phyloP scores from a whole-genome alignment of 1,140 invertebrate species.

The Drosophila teissieri region DNA sequence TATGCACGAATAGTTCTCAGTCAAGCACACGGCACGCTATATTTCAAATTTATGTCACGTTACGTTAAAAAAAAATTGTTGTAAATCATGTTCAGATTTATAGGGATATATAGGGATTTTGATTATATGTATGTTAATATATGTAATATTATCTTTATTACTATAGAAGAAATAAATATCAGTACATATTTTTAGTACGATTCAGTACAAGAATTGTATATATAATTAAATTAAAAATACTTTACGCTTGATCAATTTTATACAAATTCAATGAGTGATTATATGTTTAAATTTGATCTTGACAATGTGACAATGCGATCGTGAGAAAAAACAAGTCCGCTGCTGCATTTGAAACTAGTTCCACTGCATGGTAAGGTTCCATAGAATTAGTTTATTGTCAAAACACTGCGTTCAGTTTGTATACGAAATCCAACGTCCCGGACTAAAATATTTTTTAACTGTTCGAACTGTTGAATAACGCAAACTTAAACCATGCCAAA shows the following conservation, averaged over 20 bases:
- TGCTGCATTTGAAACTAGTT: conserved; percentile 6
- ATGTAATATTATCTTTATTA: too few relatives aligned
- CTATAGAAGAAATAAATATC: too few relatives aligned
- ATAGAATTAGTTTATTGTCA: background rate
- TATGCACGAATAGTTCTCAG: background rate
- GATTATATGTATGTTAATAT: too few relatives aligned
- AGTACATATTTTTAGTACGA: too few relatives aligned
- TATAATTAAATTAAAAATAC: too few relatives aligned
- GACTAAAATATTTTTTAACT: conserved; percentile 1
- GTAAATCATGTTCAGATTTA: too few relatives aligned
- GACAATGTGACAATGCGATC: background rate
- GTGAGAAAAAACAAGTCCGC: background rate
- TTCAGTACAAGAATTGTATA: too few relatives aligned
- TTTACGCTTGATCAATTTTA: too few relatives aligned
- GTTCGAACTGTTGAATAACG: background rate
- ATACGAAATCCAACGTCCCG: conserved; percentile 2
- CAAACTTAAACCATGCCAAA: conserved; percentile 19
- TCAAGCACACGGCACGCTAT: background rate
- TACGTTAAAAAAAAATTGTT: background rate
- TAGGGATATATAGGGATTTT: too few relatives aligned
- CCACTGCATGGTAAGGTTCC: background rate
- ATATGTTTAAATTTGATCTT: too few relatives aligned
- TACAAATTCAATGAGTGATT: too few relatives aligned
- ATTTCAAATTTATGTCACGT: background rate
- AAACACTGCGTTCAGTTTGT: conserved; percentile 1